Percentiles rank a stretch among this genome's conserved stretches.
Conservation (phyloP, 2,797 vertebrate genomes). For the Phylloscopus collybita region DNA sequence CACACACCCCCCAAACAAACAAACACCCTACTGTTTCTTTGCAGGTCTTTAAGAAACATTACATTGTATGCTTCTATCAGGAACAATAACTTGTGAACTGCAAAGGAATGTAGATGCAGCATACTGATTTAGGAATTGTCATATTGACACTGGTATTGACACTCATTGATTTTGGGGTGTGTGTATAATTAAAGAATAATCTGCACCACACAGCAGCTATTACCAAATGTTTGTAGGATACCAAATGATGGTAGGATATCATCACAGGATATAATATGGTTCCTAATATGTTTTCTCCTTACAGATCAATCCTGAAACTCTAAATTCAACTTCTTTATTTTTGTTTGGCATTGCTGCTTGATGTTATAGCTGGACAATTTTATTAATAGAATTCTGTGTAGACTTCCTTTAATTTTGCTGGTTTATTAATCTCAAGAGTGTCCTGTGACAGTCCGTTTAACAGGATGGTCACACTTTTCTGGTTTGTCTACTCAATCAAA, state of each 20-base stretch:
- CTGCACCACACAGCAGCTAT: neutral
- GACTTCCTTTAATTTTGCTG: neutral
- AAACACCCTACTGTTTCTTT: neutral
- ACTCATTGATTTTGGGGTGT: neutral
- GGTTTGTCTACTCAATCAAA: neutral
- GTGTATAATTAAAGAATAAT: neutral
- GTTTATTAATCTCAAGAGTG: neutral
- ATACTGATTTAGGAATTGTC: neutral
- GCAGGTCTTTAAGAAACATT: neutral
- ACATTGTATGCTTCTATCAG: neutral
- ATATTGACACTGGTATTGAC: neutral
- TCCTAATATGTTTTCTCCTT: neutral
- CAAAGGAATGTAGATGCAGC: neutral
- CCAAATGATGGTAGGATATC: neutral
- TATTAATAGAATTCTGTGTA: neutral
- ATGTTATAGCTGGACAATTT: neutral
- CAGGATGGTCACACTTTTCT: neutral
- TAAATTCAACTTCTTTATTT: neutral
- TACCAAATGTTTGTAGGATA: neutral
- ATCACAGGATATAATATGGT: neutral
- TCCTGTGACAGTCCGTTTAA: neutral
- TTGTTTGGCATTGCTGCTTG: neutral
- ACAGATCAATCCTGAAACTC: neutral
- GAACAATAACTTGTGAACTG: neutral
- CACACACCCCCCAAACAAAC: neutral